Conservation (phyloP, 2,113 vertebrate species). For the Lophius piscatorius region DNA sequence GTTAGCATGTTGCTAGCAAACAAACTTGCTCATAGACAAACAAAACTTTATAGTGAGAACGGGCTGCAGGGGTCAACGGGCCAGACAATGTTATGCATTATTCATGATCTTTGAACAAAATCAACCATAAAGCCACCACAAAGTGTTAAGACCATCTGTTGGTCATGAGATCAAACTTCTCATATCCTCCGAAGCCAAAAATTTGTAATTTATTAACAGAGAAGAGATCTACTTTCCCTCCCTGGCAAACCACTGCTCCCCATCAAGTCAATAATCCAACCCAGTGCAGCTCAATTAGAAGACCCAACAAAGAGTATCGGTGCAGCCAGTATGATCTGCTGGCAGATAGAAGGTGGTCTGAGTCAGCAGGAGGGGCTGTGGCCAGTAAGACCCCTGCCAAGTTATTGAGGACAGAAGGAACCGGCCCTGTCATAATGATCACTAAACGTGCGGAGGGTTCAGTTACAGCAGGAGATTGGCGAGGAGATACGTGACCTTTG, state of each 20-base stretch:
- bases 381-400: constrained; percentile 62
- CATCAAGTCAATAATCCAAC: constrained; percentile 22
- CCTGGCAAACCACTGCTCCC: constrained; percentile 1
- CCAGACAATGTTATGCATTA: too few relatives aligned
- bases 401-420: constrained; percentile 63
- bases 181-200: background rate
- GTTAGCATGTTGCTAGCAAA: too few relatives aligned
- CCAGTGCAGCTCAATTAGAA: constrained; percentile 64
- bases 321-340: constrained; percentile 38
- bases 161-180: background rate
- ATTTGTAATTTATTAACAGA: too few relatives aligned
- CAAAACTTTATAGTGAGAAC: too few relatives aligned
- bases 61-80: too few relatives aligned
- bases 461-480: constrained; percentile 74
- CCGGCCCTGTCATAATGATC: constrained; percentile 71
- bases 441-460: constrained; percentile 75
- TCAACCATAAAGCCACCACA: too few relatives aligned
- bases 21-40: too few relatives aligned
- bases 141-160: too few relatives aligned
- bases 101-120: too few relatives aligned
- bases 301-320: constrained; percentile 41
- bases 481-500: constrained; percentile 72
- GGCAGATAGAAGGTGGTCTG: constrained; percentile 50
- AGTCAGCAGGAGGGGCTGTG: constrained; percentile 51
- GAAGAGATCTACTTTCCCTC: too few relatives aligned